A percentile compares a stretch with the other conserved stretches of the same genome.
phyloP scores from a whole-genome alignment of 2,888 invertebrate species.

The Eledona agricola region DNA sequence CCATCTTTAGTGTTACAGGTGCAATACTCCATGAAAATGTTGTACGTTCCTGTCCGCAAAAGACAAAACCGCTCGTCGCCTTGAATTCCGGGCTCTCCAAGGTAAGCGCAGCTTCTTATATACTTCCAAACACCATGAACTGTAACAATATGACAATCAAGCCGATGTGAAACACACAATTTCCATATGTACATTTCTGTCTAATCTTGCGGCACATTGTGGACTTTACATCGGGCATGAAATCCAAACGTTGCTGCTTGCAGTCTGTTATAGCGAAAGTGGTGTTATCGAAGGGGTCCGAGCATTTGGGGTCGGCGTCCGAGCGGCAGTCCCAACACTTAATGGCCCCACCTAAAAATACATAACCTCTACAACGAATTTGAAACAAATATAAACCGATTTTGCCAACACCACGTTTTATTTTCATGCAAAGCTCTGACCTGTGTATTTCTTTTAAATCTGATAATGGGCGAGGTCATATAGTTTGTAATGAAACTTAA shows the following conservation, averaged over 20 bases:
- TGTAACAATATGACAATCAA: slow-evolving; percentile 57
- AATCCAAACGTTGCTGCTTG: slow-evolving; percentile 63
- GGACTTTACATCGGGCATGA: slow-evolving; percentile 75
- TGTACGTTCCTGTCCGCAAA: slow-evolving; percentile 90
- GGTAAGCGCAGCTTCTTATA: slow-evolving; percentile 86
- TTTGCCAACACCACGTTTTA: too few relatives aligned
- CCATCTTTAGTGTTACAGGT: slow-evolving; percentile 94
- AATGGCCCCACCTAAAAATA: slow-evolving; percentile 69
- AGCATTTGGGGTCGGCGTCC: slow-evolving; percentile 87
- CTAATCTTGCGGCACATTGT: slow-evolving; percentile 92
- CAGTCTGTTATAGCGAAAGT: slow-evolving; percentile 84
- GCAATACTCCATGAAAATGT: slow-evolving; percentile 93
- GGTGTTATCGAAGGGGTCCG: slow-evolving; percentile 90
- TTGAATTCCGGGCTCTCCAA: slow-evolving; percentile 89
- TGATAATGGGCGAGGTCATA: slow-evolving; percentile 17
- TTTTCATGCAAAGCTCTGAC: not conserved
- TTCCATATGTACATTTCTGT: slow-evolving; percentile 77
- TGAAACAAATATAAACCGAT: too few relatives aligned
- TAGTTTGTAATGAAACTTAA: slow-evolving; percentile 14
- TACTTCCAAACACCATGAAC: slow-evolving; percentile 90
- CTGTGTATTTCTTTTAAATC: slow-evolving; percentile 3
- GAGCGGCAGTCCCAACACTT: slow-evolving; percentile 95
- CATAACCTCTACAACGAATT: slow-evolving; percentile 21
- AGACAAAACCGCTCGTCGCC: slow-evolving; percentile 91
- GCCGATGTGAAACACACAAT: slow-evolving; percentile 5